Evolutionary conservation across 2,888 invertebrate species (phyloP), one percentile per base, ranked within the genome.

Genomic region (Formica aserva): DNA sequence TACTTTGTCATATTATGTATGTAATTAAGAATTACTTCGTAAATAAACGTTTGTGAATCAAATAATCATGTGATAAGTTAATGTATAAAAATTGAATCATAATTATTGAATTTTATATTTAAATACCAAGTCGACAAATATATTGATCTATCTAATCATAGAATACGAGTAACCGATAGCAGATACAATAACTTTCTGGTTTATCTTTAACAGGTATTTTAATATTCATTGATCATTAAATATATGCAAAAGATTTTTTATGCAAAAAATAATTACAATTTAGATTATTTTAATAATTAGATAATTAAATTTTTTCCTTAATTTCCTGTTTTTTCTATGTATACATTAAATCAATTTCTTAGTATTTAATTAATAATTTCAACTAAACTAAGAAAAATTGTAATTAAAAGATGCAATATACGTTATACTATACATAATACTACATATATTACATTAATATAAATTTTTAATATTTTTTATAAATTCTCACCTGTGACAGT

Each of bases 401-500:
- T 8, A 72, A 60, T 18, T 35, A 5, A 3, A 57, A 9, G 41
- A n/a, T 60, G 6, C n/a, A 6, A 57, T 29, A 29, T 32, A 45
- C 4, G 32, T 22, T 26, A 5, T 26, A 26, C 35, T 72, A 18
- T 57, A 4, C 22, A 71, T 9, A 8, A 35, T 26, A 32, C 11
- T 2, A 41, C 11, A 6, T 22, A 66, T 9, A 52, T 45, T 35
- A 71, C 41, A 66, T 65, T 11, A 32, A 52, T 1, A n/a, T 52
- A 32, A 13, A 60, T 22, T 77, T 22, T 48, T 74, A 75, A 78
- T 63, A 11, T 18, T n/a, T 38, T 15, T 29, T 13, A 0, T 3
- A 26, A 65, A 71, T 32, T 41, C 96, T 96, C 94, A 98, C 98
- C 97, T 96, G 97, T 96, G 71, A 98, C 98, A 87, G 98, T 98